Evolutionary conservation across 1,140 invertebrate species (phyloP).

Genomic region (Lerema accius): DNA sequence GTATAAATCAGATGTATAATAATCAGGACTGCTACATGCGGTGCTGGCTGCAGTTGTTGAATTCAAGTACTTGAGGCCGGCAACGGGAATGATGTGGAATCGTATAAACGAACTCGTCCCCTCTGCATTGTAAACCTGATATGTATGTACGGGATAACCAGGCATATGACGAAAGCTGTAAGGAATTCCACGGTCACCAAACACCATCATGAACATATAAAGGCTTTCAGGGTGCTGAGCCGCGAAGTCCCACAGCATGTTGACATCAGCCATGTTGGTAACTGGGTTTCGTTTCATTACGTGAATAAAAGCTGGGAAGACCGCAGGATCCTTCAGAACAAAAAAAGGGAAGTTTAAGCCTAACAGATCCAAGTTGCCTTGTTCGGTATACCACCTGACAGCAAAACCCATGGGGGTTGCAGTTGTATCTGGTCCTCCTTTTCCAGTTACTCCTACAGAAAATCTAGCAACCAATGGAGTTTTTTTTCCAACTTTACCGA

Average conservation of each 20-base stretch:
- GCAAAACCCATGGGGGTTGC: constrained; percentile 87
- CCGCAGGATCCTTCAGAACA: constrained; percentile 86
- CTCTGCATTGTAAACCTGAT: constrained; percentile 85
- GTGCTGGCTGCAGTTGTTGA: constrained; percentile 83
- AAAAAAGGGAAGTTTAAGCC: constrained; percentile 88
- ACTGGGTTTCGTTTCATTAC: constrained; percentile 86
- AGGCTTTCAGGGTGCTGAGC: constrained; percentile 90
- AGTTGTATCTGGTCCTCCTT: constrained; percentile 90
- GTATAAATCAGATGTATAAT: constrained; percentile 87
- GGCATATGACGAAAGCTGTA: constrained; percentile 90
- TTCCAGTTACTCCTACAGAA: constrained; percentile 94
- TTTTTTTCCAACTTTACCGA: constrained; percentile 91
- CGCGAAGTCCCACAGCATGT: constrained; percentile 95
- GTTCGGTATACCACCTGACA: constrained; percentile 88
- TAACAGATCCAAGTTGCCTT: constrained; percentile 88
- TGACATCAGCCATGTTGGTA: constrained; percentile 87
- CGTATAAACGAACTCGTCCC: constrained; percentile 84
- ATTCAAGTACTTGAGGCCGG: constrained; percentile 86
- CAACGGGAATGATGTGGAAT: constrained; percentile 88
- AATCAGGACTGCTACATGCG: constrained; percentile 86
- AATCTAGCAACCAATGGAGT: constrained; percentile 87
- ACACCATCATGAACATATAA: constrained; percentile 91
- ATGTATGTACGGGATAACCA: constrained; percentile 85
- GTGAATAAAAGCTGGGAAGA: constrained; percentile 84
- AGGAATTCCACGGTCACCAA: constrained; percentile 93